These are phyloP conservation scores for Drosophila kambysellisi DNA, from an alignment of 2,888 invertebrate species.

Conservation along the genomic window DNA sequence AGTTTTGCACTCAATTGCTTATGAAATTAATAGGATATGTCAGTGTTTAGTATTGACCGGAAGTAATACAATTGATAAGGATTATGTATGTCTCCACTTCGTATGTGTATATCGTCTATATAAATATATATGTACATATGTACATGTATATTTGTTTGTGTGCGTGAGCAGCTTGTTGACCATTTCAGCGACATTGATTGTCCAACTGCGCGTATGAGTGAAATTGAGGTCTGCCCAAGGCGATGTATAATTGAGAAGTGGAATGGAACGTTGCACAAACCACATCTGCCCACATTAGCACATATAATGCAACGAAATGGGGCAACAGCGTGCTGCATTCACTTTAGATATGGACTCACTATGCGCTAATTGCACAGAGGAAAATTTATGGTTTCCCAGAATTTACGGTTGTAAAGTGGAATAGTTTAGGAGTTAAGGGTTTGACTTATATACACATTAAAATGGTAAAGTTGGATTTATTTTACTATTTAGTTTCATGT, in stretches of 20 bases:
- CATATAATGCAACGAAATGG: conserved; percentile 46
- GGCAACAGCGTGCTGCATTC: neutral
- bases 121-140: conserved; percentile 11
- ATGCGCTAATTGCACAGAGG: conserved; percentile 19
- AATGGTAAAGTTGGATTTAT: neutral
- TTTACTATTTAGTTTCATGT: neutral
- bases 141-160: conserved; percentile 25
- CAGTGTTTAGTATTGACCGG: conserved; percentile 81
- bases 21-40: conserved; percentile 81
- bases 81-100: conserved; percentile 61
- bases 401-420: neutral
- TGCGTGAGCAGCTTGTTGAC: conserved; percentile 60
- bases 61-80: conserved; percentile 82
- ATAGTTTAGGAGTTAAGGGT: neutral
- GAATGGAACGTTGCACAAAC: conserved; percentile 2
- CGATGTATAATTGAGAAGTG: conserved; percentile 23
- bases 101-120: conserved; percentile 9
- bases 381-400: conserved; percentile 7
- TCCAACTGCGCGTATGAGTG: conserved; percentile 78
- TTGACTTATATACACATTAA: neutral
- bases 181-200: conserved; percentile 61
- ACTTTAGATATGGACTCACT: conserved; percentile 39
- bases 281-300: conserved; percentile 54
- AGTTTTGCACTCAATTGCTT: conserved; percentile 81
- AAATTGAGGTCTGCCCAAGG: conserved; percentile 64